These are phyloP conservation scores for Cylindroiulus punctatus DNA, from an alignment of 2,888 invertebrate genomes.

Conservation along the genomic window DNA sequence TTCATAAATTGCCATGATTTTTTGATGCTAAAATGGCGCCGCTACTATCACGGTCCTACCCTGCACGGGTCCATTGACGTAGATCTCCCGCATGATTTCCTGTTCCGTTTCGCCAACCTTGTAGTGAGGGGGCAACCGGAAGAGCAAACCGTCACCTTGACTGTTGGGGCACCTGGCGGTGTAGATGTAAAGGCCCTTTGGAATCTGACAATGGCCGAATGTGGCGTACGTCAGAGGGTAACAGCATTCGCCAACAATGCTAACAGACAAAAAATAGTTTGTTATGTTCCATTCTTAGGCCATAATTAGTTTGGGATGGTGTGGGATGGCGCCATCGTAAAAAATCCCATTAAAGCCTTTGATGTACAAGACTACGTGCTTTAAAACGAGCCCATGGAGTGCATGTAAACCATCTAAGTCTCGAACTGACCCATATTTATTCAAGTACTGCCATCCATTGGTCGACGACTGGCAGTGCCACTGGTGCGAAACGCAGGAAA, in stretches of 20 bases:
- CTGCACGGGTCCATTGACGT: neutral
- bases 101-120: neutral
- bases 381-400: neutral
- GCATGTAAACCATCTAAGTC: neutral
- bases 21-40: neutral
- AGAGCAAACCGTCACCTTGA: neutral
- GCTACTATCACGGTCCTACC: conserved; percentile 60
- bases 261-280: neutral
- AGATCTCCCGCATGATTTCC: conserved; percentile 8
- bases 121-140: neutral
- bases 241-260: neutral
- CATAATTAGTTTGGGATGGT: too few species aligned
- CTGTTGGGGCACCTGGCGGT: conserved; percentile 16
- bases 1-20: neutral
- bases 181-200: neutral
- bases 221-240: neutral
- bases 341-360: too few species aligned
- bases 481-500: neutral
- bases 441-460: conserved; percentile 2
- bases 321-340: too few species aligned
- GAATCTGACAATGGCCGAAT: neutral
- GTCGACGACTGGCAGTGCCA: neutral
- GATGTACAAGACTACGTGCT: neutral
- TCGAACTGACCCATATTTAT: conserved; percentile 6
- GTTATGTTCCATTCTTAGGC: too few species aligned